Evolutionary conservation across 2,888 invertebrate genomes (phyloP), one percentile per base, ranked within the genome.

Genomic region (Chymomyza amoena): DNA sequence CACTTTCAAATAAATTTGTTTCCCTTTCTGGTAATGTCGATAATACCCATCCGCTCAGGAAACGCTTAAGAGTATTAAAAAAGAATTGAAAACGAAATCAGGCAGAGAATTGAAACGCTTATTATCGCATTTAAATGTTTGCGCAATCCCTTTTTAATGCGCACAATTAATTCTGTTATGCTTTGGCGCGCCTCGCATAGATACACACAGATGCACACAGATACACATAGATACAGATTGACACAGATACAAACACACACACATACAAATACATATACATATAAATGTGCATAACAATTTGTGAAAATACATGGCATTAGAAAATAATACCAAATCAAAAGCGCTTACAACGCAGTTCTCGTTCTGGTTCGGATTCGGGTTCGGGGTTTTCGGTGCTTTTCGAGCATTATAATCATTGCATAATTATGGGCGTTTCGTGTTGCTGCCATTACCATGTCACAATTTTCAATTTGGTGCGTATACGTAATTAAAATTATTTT

Each of bases 401-500:
- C 59, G 32, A 51, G 28, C 39, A 15, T 45, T 64, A 66, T 54
- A 78, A 76, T 78, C 85, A 72, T 82, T 84, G 83, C 85, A 83
- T 83, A 87, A 83, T 87, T 86, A 81, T 78, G 84, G 72, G 70
- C 73, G 73, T 70, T 70, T 63, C 68, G 59, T 67, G 64, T 61
- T 73, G 80, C 69, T 61, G 66, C 66, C 59, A 72, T 69, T 75
- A 70, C 69, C 20, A 18, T 66, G 73, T 60, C 71, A 76, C 61
- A 65, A 68, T 76, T 79, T 65, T 68, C 73, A 72, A 76, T 87
- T 82, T 84, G 69, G 70, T 76, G 71, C 71, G 68, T 67, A 70
- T 77, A 76, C 84, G 87, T 88, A 88, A 84, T 87, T 88, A 78
- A 84, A 88, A 84, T 84, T 76, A 88, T 88, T 87, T 83, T 79